Evolutionary conservation across 2,797 vertebrate genomes (phyloP).

Genomic region (Heliangelus exortis): DNA sequence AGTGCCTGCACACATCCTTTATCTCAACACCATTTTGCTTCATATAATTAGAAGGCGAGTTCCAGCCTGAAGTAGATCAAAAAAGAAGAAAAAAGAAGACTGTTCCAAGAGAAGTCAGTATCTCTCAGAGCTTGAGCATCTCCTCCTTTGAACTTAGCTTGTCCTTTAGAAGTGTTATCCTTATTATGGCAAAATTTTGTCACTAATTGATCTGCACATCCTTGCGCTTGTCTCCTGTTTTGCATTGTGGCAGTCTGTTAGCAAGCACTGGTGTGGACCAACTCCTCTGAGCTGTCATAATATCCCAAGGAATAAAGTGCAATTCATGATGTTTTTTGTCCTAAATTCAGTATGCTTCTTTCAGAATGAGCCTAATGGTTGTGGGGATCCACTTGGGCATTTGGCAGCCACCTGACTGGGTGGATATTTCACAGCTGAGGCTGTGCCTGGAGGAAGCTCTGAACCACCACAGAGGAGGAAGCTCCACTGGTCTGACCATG

Average conservation of each 20-base stretch:
- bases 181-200: not conserved
- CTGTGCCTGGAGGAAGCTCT: not conserved
- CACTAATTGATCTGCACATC: not conserved
- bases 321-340: not conserved
- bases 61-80: not conserved
- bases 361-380: not conserved
- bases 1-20: not conserved
- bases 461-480: not conserved
- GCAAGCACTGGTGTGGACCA: not conserved
- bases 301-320: not conserved
- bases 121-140: not conserved
- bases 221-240: not conserved
- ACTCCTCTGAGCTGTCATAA: not conserved
- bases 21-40: not conserved
- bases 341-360: not conserved
- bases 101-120: not conserved
- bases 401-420: fast-evolving
- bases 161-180: not conserved
- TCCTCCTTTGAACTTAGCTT: not conserved
- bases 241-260: not conserved
- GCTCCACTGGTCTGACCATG: not conserved
- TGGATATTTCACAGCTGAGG: not conserved
- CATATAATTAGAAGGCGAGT: not conserved
- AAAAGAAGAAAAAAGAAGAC: not conserved
- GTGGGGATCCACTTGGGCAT: fast-evolving